These are phyloP conservation scores for Fissipunctia ypsillon DNA, from an alignment of 2,888 invertebrate species.

Conservation along the genomic window DNA sequence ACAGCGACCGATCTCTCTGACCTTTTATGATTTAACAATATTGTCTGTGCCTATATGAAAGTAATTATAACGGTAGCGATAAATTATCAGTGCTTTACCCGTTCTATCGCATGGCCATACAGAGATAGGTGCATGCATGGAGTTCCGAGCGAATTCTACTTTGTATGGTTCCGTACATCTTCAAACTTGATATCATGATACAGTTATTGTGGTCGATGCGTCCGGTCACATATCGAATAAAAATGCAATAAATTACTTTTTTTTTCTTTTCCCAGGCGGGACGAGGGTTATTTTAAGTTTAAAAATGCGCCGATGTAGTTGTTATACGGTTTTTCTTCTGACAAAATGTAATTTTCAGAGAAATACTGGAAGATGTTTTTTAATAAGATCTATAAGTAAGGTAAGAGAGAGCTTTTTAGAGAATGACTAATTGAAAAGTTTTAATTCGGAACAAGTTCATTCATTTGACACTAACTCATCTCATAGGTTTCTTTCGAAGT, in stretches of 20 bases:
- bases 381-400: not conserved
- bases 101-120: conserved; percentile 62
- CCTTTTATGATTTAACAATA: conserved; percentile 80
- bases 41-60: conserved; percentile 81
- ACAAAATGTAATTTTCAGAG: conserved; percentile 1
- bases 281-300: conserved; percentile 38
- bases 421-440: not conserved
- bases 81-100: conserved; percentile 73
- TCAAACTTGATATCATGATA: conserved; percentile 62
- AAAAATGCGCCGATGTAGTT: conserved; percentile 5
- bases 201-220: conserved; percentile 56
- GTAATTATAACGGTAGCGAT: conserved; percentile 78
- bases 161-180: conserved; percentile 55
- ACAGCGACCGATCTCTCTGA: conserved; percentile 74
- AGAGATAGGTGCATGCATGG: conserved; percentile 59
- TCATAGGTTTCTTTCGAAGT: not conserved
- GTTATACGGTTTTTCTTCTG: conserved; percentile 18
- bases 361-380: not conserved
- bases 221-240: conserved; percentile 55
- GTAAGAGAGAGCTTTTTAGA: not conserved
- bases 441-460: not conserved
- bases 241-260: conserved; percentile 53
- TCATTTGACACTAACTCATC: not conserved
- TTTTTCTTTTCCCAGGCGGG: conserved; percentile 38
- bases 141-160: conserved; percentile 47